Base-by-base conservation (phyloP, 2,888 invertebrate genomes). In the Agelastica alni region DNA sequence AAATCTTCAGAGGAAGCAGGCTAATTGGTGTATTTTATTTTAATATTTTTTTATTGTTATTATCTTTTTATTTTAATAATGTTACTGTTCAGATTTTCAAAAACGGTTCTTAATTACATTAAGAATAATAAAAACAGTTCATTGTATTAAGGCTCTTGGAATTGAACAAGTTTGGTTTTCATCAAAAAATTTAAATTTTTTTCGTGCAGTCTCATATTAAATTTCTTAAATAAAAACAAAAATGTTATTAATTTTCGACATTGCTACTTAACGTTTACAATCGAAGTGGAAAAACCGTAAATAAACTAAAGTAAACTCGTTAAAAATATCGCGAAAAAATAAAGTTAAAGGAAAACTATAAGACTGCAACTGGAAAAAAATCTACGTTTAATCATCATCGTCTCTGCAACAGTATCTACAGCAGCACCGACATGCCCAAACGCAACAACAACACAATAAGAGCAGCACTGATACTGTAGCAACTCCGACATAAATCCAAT, bases 381-480 rank as follows among this genome's bases (percentile, higher is more conserved):
- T 9, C 14, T 12, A 28, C 17, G 30, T 17, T 39, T 39, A 56
- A 41, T 56, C 45, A 45, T 49, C 37, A 10, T 73, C 68, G 59
- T 72, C 70, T 52, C 64, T 61, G 63, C 71, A 74, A 67, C 75
- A 76, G 62, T 71, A 69, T 64, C 71, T 70, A 65, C 72, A 76
- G 63, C 75, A 75, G 60, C 71, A 68, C 53, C 73, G 68, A 64
- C 73, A 76, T 56, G 74, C 65, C 63, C 73, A 76, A 51, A 74
- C 65, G 68, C 76, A 76, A 60, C 72, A 68, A 65, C 74, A 75
- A 62, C 75, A 75, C 57, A 72, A 66, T 70, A 75, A 61, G 64
- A 72, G 53, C 65, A 64, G 51, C 20, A 72, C 63, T 30, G 71
- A 70, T 20, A 73, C 65, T 18, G 65, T 56, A 10, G 70, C 75